A percentile compares a stretch with the other conserved stretches of the same genome.
Evolutionary conservation across 1,140 invertebrate species (phyloP).

Genomic region (Ips nitidus): DNA sequence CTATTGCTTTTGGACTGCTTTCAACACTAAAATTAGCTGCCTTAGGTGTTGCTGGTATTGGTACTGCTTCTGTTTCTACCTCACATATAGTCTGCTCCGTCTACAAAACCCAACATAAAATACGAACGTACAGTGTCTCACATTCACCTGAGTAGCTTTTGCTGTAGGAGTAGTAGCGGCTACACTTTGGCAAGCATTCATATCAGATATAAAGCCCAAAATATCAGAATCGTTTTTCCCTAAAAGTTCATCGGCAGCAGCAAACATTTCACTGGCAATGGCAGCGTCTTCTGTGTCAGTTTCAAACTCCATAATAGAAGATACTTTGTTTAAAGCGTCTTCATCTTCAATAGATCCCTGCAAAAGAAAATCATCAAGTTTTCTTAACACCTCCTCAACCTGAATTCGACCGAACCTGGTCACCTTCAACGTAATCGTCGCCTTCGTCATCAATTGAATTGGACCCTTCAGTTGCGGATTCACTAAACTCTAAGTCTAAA

Average conservation of each 20-base stretch:
- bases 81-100: too few relatives aligned
- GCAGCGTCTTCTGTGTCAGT: not conserved
- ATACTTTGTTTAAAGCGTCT: not conserved
- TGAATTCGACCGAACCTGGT: constrained; percentile 1
- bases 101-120: too few relatives aligned
- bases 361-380: not conserved
- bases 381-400: too few relatives aligned
- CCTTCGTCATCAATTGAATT: constrained; percentile 1
- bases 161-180: not conserved
- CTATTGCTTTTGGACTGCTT: too few relatives aligned
- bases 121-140: too few relatives aligned
- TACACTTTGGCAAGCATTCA: too few relatives aligned
- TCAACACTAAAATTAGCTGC: too few relatives aligned
- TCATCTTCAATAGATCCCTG: not conserved
- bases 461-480: not conserved
- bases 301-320: not conserved
- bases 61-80: too few relatives aligned
- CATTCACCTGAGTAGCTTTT: not conserved
- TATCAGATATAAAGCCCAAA: too few relatives aligned
- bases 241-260: constrained; percentile 8
- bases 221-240: too few relatives aligned
- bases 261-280: constrained; percentile 3
- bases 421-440: not conserved
- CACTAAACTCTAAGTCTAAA: too few relatives aligned
- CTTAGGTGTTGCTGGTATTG: too few relatives aligned